Conservation (phyloP, 2,888 invertebrate genomes). For the Drosophila cyrtoloma region DNA sequence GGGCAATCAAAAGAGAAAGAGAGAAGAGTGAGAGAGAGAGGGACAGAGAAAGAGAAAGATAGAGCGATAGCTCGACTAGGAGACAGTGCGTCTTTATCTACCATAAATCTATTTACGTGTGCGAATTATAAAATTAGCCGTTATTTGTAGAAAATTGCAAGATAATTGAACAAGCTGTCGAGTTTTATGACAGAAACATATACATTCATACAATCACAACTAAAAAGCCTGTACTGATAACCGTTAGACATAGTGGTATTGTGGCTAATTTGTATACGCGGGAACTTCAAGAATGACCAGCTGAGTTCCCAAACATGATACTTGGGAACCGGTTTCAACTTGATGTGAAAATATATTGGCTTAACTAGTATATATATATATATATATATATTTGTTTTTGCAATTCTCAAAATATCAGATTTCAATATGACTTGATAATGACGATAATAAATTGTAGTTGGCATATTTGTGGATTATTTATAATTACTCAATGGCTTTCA, state of each 20-base stretch:
- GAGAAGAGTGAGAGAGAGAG: background rate
- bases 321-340: slow-evolving; percentile 16
- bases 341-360: background rate
- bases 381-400: background rate
- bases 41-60: background rate
- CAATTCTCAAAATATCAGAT: background rate
- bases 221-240: slow-evolving; percentile 33
- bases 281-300: slow-evolving; percentile 22
- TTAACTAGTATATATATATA: background rate
- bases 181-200: slow-evolving; percentile 31
- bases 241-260: background rate
- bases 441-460: background rate
- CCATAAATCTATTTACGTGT: background rate
- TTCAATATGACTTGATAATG: background rate
- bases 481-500: background rate
- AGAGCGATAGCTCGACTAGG: background rate
- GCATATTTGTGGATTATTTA: background rate
- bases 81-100: background rate
- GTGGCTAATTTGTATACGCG: background rate
- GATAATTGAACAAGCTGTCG: slow-evolving; percentile 53
- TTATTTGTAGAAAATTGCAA: slow-evolving; percentile 65
- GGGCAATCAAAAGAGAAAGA: background rate
- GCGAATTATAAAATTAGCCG: slow-evolving; percentile 43
- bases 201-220: background rate
- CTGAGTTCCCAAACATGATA: slow-evolving; percentile 13